Conservation (phyloP, 2,113 vertebrate genomes). For the Artemisiospiza belli region DNA sequence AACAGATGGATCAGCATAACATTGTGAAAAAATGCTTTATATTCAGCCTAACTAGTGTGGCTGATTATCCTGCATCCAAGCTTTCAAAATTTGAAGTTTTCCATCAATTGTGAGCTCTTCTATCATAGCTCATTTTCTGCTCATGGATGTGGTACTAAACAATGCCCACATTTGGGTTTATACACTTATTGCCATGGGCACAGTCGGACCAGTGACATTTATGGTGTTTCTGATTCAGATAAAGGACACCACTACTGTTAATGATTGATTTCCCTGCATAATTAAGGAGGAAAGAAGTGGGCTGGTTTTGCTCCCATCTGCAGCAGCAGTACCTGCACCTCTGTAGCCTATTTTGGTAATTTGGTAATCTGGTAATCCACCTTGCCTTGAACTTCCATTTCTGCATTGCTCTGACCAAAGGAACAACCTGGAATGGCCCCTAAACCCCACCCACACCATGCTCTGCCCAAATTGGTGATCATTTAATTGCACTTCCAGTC, state of each 20-base stretch:
- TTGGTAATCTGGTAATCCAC: too few relatives aligned
- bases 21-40: background rate
- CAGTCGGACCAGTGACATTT: background rate
- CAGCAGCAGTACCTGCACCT: fast-evolving
- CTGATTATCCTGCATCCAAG: background rate
- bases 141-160: background rate
- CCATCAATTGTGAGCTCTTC: background rate
- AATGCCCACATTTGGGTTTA: background rate
- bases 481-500: background rate
- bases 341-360: too few relatives aligned
- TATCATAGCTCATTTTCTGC: background rate
- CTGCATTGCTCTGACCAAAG: background rate
- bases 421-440: background rate
- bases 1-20: background rate
- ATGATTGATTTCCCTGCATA: background rate
- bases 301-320: background rate
- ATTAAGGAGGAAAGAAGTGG: background rate
- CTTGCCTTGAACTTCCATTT: background rate
- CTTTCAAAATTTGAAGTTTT: background rate
- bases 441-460: background rate
- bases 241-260: background rate
- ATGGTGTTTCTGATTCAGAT: background rate
- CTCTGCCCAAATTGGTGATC: background rate
- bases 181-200: background rate
- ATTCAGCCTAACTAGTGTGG: background rate